Percentiles rank a stretch among this genome's conserved stretches.
Evolutionary conservation across 2,797 vertebrate genomes (phyloP).

Genomic region (Pipistrellus kuhlii): DNA sequence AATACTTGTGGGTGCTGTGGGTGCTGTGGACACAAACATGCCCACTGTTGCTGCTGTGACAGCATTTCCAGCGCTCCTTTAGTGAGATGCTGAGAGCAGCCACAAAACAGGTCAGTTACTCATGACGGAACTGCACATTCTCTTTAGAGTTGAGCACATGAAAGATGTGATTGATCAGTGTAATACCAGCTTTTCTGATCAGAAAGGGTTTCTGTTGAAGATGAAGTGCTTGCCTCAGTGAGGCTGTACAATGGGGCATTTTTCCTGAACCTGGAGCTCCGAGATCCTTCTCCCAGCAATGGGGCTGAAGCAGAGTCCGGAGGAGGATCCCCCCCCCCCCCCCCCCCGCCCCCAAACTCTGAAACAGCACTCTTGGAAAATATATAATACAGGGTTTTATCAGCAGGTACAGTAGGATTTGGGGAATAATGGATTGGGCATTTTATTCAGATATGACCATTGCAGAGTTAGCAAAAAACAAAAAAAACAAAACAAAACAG

Average conservation of each 20-base stretch:
- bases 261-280: neutral
- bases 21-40: no score
- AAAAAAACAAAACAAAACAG: neutral
- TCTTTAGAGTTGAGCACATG: neutral
- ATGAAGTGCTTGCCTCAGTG: neutral
- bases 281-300: neutral
- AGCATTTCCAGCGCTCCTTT: neutral
- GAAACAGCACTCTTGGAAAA: neutral
- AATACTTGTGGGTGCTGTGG: no score
- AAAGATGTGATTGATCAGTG: neutral
- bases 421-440: neutral
- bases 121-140: neutral
- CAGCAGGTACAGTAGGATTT: neutral
- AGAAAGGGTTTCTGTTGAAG: neutral
- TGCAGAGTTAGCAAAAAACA: neutral
- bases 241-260: neutral
- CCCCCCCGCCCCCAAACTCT: no score
- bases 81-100: neutral
- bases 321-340: accelerated
- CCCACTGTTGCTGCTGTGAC: neutral
- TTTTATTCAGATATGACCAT: constrained; percentile 6
- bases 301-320: neutral
- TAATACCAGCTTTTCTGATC: neutral
- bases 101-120: neutral
- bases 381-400: neutral